Percentiles rank a stretch among this genome's conserved stretches.
phyloP scores from a whole-genome alignment of 53 echinoderm and acorn worm species.

The Holothuria leucospilota region DNA sequence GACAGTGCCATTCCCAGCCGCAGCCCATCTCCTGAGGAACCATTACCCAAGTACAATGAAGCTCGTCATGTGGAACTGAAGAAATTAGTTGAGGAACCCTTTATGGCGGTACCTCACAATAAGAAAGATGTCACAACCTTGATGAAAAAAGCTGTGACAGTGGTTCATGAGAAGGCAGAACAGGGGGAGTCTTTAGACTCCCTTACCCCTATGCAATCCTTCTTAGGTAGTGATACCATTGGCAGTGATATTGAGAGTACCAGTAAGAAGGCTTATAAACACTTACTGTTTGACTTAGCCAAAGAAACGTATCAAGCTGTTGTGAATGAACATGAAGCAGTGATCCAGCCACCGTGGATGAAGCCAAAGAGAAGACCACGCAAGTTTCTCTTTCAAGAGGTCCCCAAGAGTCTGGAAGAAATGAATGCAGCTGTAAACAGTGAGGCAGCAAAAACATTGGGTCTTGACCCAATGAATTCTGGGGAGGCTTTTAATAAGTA shows the following conservation, averaged over 20 bases:
- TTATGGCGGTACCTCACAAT: conserved; percentile 96
- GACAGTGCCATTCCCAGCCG: conserved; percentile 37
- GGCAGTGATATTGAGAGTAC: conserved; percentile 90
- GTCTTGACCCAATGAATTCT: conserved; percentile 55
- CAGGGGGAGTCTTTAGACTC: conserved; percentile 50
- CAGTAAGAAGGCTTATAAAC: conserved; percentile 87
- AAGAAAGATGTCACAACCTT: conserved; percentile 74
- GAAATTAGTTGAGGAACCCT: conserved; percentile 85
- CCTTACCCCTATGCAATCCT: conserved; percentile 55
- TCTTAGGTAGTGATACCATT: conserved; percentile 84
- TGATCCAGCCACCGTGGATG: conserved; percentile 85
- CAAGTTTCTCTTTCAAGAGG: conserved; percentile 72
- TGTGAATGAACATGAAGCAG: conserved; percentile 70
- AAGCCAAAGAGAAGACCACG: conserved; percentile 88
- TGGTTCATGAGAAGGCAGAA: conserved; percentile 73
- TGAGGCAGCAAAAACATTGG: conserved; percentile 63
- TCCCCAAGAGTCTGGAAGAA: conserved; percentile 69
- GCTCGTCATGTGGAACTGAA: conserved; percentile 76
- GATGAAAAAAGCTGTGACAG: conserved; percentile 71
- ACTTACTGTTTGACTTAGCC: conserved; percentile 79
- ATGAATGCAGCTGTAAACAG: conserved; percentile 67
- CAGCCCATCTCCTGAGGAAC: conserved; percentile 42
- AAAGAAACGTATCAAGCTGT: conserved; percentile 88
- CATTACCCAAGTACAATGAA: conserved; percentile 59
- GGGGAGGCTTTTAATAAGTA: conserved; percentile 61